Evolutionary conservation across 2,113 vertebrate genomes (phyloP).

Genomic region (Dromiciops gliroides): DNA sequence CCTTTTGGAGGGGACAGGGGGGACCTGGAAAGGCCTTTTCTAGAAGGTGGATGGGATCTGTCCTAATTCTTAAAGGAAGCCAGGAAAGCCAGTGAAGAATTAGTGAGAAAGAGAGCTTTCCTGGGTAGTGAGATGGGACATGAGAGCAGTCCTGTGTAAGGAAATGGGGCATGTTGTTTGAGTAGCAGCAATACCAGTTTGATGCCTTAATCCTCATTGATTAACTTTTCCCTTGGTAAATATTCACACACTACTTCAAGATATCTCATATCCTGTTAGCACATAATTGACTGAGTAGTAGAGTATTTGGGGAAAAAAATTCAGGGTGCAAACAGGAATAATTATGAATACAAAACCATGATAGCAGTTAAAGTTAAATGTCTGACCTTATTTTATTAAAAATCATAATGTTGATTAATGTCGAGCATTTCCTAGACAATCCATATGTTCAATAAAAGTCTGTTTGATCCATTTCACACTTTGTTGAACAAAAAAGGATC

Average conservation of each 20-base stretch:
- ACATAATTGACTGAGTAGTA: background rate
- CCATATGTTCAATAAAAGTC: background rate
- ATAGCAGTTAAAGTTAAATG: background rate
- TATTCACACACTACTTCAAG: background rate
- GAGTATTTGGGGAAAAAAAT: background rate
- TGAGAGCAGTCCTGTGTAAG: no score
- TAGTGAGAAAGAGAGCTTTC: background rate
- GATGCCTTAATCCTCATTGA: background rate
- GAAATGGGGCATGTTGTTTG: background rate
- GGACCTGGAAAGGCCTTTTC: background rate
- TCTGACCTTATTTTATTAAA: background rate
- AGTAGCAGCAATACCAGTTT: background rate
- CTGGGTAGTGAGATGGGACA: background rate
- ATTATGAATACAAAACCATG: background rate
- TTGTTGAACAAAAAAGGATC: background rate
- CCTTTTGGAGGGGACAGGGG: background rate
- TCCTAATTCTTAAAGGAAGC: background rate
- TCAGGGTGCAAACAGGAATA: background rate
- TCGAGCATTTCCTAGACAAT: background rate
- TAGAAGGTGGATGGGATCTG: background rate
- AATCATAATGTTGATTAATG: background rate
- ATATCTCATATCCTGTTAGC: background rate
- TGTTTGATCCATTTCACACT: background rate
- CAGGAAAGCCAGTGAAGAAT: background rate
- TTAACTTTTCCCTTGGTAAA: background rate